Evolutionary conservation across 2,113 vertebrate genomes (phyloP).

Genomic region (Emydura subglobosa): DNA sequence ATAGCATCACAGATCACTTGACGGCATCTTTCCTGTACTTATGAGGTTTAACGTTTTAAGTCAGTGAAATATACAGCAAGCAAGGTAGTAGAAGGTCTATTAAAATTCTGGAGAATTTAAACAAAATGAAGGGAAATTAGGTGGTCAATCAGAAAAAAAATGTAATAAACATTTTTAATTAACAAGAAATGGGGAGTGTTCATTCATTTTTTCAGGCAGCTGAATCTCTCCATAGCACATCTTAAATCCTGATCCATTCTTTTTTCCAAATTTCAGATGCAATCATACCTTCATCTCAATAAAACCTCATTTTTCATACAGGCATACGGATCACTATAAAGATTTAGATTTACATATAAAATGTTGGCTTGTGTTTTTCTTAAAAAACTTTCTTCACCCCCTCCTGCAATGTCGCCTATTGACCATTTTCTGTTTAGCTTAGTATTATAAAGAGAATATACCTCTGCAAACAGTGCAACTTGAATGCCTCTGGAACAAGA

Average conservation of each 20-base stretch:
- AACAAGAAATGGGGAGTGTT: neutral
- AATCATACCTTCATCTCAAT: neutral
- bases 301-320: neutral
- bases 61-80: neutral
- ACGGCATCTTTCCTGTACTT: neutral
- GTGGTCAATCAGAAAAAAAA: neutral
- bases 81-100: neutral
- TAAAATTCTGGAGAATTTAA: constrained; percentile 4
- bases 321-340: neutral
- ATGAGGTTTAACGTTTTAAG: neutral
- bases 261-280: constrained; percentile 5
- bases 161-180: neutral
- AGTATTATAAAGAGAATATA: neutral
- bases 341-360: neutral
- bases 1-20: neutral
- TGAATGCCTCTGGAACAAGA: constrained; percentile 22
- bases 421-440: neutral
- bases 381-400: constrained; percentile 25
- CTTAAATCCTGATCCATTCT: neutral
- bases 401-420: neutral
- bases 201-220: neutral
- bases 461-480: constrained; percentile 20
- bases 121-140: neutral
- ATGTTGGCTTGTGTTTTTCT: neutral
- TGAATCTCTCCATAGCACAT: neutral